These are phyloP conservation scores for Gobio gobio DNA, from an alignment of 2,113 vertebrate species.

Conservation along the genomic window DNA sequence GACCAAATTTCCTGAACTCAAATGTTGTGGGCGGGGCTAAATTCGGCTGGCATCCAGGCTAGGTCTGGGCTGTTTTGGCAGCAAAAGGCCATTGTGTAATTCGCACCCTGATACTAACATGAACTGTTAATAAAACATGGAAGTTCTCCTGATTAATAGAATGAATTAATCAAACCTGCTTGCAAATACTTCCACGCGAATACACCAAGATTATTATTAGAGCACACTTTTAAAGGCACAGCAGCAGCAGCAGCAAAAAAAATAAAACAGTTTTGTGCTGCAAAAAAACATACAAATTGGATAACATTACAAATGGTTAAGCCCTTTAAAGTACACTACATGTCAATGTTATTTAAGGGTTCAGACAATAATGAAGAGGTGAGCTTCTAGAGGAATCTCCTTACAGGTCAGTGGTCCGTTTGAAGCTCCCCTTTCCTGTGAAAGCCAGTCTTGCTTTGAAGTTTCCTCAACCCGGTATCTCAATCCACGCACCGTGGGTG, in stretches of 20 bases:
- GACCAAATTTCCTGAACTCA: too few relatives aligned
- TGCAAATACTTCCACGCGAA: too few relatives aligned
- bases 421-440: background rate
- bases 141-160: too few relatives aligned
- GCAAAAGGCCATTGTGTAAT: too few relatives aligned
- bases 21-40: too few relatives aligned
- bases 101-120: too few relatives aligned
- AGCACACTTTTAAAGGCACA: background rate
- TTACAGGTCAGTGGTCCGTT: constrained; percentile 36
- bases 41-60: too few relatives aligned
- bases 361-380: constrained; percentile 49
- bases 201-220: background rate
- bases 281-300: background rate
- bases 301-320: background rate
- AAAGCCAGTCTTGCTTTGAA: background rate
- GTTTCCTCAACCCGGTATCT: constrained; percentile 2
- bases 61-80: too few relatives aligned
- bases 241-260: background rate
- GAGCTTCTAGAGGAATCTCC: constrained; percentile 51
- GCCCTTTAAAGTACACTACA: background rate
- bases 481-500: constrained; percentile 17
- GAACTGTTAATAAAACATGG: too few relatives aligned
- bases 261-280: background rate
- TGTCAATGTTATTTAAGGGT: background rate
- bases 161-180: too few relatives aligned